A percentile compares a stretch with the other conserved stretches of the same genome.
phyloP scores from a whole-genome alignment of 2,113 vertebrate species.

The Picathartes gymnocephalus region DNA sequence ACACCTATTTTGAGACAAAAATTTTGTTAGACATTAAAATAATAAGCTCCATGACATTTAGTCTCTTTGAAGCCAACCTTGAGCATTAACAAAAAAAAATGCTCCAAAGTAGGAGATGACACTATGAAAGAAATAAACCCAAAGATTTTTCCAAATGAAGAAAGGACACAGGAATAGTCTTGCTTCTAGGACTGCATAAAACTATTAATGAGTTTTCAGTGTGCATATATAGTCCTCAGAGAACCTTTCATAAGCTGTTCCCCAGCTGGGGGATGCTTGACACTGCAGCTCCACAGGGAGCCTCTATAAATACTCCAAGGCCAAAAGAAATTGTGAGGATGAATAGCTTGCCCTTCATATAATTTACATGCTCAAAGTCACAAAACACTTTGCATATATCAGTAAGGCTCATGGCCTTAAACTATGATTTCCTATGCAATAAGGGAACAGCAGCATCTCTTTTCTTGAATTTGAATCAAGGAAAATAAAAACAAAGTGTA shows the following conservation, averaged over 20 bases:
- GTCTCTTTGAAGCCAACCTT: not conserved
- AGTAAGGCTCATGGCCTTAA: not conserved
- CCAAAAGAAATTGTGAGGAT: conserved; percentile 26
- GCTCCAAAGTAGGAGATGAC: not conserved
- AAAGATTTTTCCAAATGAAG: not conserved
- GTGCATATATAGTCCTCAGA: not conserved
- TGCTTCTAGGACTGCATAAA: not conserved
- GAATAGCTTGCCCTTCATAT: conserved; percentile 23
- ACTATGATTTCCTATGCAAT: not conserved
- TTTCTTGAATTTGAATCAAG: not conserved
- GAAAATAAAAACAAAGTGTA: not conserved
- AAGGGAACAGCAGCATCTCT: not conserved
- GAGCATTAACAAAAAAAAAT: not conserved
- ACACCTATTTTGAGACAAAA: not conserved
- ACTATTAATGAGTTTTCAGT: conserved; percentile 32
- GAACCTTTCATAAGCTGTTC: not conserved
- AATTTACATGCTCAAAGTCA: conserved; percentile 30
- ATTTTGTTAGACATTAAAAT: not conserved
- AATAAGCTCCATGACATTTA: not conserved
- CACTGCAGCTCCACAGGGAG: conserved; percentile 9
- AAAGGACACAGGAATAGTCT: not conserved
- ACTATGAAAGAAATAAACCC: not conserved
- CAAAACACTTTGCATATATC: not conserved
- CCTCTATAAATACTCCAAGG: conserved; percentile 56
- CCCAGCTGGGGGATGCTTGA: conserved; percentile 25